phyloP scores from a whole-genome alignment of 2,797 vertebrate species.

The Mormyrops boulengeri region DNA sequence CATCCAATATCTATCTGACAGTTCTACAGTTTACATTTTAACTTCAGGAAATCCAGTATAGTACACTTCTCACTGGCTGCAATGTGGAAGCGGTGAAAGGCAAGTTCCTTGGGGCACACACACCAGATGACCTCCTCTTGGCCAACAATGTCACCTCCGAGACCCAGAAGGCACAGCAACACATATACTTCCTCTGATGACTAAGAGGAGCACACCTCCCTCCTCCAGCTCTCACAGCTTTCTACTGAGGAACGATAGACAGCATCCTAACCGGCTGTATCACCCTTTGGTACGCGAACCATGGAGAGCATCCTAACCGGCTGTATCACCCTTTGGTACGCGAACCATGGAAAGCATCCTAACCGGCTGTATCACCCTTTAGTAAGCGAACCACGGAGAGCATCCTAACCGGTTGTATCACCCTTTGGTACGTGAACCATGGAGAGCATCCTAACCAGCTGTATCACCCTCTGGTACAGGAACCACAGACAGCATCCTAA shows the following conservation, averaged over 20 bases:
- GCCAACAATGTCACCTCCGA: background rate
- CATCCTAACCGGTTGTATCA: background rate
- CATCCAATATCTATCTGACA: background rate
- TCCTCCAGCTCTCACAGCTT: too few species aligned
- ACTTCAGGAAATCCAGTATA: background rate
- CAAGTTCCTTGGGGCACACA: background rate
- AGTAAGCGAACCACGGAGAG: background rate
- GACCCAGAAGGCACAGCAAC: background rate
- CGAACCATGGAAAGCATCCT: background rate
- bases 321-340: background rate
- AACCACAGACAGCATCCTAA: background rate
- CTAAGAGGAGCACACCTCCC: too few species aligned
- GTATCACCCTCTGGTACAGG: background rate
- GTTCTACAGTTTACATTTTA: background rate
- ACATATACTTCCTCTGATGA: background rate
- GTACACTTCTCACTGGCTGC: background rate
- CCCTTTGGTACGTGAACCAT: background rate
- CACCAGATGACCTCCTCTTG: background rate
- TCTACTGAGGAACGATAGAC: too few species aligned
- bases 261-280: background rate
- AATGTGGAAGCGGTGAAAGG: background rate
- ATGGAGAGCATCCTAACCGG: background rate
- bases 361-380: background rate
- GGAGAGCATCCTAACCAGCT: background rate
- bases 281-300: background rate